Evolutionary conservation across 64 coral and sea anemone genomes (phyloP), one percentile per base, ranked within the genome.

Genomic region (Trachythela sp.): DNA sequence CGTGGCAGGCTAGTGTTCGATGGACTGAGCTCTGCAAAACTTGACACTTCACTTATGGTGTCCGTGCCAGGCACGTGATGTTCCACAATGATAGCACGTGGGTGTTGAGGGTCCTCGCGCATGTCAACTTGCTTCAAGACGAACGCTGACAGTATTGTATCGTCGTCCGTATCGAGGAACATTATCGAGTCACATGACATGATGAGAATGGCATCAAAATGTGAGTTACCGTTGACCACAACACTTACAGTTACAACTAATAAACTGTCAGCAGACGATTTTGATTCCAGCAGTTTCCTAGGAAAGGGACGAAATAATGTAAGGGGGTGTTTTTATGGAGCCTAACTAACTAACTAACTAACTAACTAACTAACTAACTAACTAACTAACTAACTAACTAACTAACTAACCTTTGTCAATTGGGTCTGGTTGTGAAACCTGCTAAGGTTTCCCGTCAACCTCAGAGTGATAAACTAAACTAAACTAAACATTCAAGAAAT

Each of bases 51-150:
- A 80, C 75, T 80, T 6, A 80, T 17, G 6, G 75, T 80, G 17
- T 80, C 75, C 14, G 37, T 8, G 30, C 27, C 33, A 80, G 75
- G 13, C 31, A 17, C 37, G 8, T 38, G 31, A 35, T 80, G 33
- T 38, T 35, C 31, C 31, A 80, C 13, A 14, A 80, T 35, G 33
- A 80, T 13, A 80, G 75, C 75, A 39, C 37, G 75, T 35, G 30
- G 37, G 30, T 80, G 75, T 36, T 38, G 31, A 36, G 32, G 75
- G 17, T 80, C 75, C 10, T 80, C 75, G 4, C 75, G 75, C 75
- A 80, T 80, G 4, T 80, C 75, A 37, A 80, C 75, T 80, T 80
- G 75, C 75, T 80, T 80, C 75, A 35, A 80, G 15, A 39, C 30
- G 34, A 80, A 80, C 75, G 37, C 20, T 80, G 34, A 37, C 75